A percentile compares a stretch with the other conserved stretches of the same genome.
These are phyloP conservation scores for Barnardius zonarius DNA, from an alignment of 2,113 vertebrate species.

Conservation along the genomic window DNA sequence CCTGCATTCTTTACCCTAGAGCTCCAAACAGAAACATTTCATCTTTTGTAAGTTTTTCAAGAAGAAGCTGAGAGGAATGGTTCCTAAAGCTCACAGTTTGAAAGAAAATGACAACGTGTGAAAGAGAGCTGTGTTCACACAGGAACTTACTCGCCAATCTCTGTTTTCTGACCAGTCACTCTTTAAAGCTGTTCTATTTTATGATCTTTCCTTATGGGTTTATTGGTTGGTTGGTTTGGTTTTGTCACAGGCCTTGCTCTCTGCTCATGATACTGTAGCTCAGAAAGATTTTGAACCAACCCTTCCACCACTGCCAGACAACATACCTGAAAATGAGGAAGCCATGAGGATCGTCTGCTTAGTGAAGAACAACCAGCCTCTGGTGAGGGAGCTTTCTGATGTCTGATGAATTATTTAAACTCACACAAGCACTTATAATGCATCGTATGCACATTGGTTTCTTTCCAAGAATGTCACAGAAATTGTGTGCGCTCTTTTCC, in stretches of 20 bases:
- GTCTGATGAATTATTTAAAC: neutral
- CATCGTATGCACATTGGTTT: neutral
- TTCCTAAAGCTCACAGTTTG: neutral
- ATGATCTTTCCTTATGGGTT: neutral
- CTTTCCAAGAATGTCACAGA: neutral
- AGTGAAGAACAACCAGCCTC: conserved; percentile 95
- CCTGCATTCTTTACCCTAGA: neutral
- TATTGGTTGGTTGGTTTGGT: neutral
- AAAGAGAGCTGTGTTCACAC: neutral
- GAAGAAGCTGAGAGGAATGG: neutral
- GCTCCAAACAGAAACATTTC: neutral
- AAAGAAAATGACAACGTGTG: neutral
- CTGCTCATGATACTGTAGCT: conserved; percentile 89
- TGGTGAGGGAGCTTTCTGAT: conserved; percentile 78
- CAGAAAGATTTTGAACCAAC: conserved; percentile 90
- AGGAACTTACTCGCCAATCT: neutral
- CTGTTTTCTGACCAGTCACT: neutral
- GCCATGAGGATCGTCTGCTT: conserved; percentile 91
- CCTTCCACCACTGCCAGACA: conserved; percentile 87
- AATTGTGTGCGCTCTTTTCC: neutral
- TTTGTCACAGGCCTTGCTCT: conserved; percentile 84
- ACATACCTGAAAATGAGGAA: conserved; percentile 89
- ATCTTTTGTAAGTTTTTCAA: neutral
- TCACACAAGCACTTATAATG: neutral
- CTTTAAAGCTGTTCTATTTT: neutral